phyloP scores from a whole-genome alignment of 2,888 invertebrate species.

The Thymelicus acteon region DNA sequence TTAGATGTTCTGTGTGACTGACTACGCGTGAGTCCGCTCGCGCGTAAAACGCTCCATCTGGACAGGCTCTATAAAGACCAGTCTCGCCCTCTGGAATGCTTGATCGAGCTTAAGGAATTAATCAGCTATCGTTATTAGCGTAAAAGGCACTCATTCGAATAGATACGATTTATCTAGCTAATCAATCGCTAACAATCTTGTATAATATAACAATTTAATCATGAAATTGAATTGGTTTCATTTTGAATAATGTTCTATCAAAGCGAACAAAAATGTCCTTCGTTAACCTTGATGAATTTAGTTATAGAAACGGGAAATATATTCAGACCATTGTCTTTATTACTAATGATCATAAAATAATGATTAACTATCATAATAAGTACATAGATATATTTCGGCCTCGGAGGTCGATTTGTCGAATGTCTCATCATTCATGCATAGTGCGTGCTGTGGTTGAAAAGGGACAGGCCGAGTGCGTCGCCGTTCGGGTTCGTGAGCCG shows the following conservation, averaged over 20 bases:
- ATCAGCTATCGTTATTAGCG: not conserved
- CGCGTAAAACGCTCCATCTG: too few relatives aligned
- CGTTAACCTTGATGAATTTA: not conserved
- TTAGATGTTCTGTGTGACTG: too few relatives aligned
- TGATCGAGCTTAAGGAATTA: not conserved
- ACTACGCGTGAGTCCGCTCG: too few relatives aligned
- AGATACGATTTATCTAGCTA: not conserved
- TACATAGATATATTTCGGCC: not conserved
- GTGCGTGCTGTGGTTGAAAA: slow-evolving; percentile 51
- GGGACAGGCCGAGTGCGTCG: slow-evolving; percentile 65
- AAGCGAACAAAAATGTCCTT: slow-evolving; percentile 6
- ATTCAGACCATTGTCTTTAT: not conserved
- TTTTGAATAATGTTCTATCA: not conserved
- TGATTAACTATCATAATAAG: not conserved
- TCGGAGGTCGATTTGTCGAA: slow-evolving; percentile 9
- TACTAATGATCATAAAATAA: slow-evolving; percentile 8
- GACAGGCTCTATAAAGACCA: too few relatives aligned
- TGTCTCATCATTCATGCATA: slow-evolving; percentile 52
- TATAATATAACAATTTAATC: too few relatives aligned
- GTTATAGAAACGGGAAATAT: slow-evolving; percentile 14
- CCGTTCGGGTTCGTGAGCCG: slow-evolving; percentile 66
- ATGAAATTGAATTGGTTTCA: too few relatives aligned
- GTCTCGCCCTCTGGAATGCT: not conserved
- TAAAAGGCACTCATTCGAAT: not conserved
- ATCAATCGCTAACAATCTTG: not conserved